Evolutionary conservation across 2,888 invertebrate species (phyloP).

Genomic region (Entomobrya multifasciata): DNA sequence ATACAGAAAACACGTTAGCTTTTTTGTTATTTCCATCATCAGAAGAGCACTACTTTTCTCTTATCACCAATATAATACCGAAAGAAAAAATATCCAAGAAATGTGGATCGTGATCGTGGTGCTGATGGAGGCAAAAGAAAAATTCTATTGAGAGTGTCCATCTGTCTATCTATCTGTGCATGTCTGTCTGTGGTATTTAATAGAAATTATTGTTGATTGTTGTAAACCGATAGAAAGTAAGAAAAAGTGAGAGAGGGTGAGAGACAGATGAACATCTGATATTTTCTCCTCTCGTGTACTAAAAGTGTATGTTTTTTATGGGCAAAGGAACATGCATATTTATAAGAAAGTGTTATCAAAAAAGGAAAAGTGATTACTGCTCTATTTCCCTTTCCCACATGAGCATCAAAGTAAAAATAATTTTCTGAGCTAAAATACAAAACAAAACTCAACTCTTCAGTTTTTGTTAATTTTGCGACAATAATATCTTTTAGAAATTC

Average conservation of each 20-base stretch:
- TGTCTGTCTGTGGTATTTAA: constrained; percentile 48
- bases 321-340: background rate
- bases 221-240: constrained; percentile 13
- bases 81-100: constrained; percentile 67
- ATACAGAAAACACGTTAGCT: constrained; percentile 66
- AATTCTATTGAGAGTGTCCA: constrained; percentile 37
- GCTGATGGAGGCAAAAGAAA: constrained; percentile 53
- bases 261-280: constrained; percentile 47
- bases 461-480: no score
- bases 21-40: constrained; percentile 51
- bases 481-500: no score
- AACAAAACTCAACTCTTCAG: no score
- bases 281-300: constrained; percentile 25
- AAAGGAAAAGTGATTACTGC: no score
- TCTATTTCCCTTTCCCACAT: no score
- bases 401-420: no score
- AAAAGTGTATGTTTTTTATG: constrained; percentile 3
- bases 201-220: constrained; percentile 53
- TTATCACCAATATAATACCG: constrained; percentile 49
- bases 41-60: constrained; percentile 36
- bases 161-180: constrained; percentile 38
- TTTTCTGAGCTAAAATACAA: no score
- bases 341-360: background rate
- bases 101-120: constrained; percentile 43
- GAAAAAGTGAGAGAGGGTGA: background rate